phyloP scores from a whole-genome alignment of 2,113 vertebrate genomes.

The Tragelaphus scriptus region DNA sequence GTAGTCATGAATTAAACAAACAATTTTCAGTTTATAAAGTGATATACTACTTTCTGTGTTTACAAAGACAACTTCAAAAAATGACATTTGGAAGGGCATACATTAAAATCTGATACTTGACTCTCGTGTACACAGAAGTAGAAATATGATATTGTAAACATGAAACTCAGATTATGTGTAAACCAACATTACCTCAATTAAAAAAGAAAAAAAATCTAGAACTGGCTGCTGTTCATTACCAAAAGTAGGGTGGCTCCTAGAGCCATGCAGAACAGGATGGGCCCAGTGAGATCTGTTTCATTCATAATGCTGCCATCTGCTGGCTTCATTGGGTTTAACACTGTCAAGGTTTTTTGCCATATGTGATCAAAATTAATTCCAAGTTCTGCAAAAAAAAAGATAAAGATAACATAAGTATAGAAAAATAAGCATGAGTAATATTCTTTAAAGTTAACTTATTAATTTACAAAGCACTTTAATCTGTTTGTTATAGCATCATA shows the following conservation, averaged over 20 bases:
- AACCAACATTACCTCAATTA: not conserved
- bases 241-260: conserved; percentile 87
- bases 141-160: not conserved
- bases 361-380: conserved; percentile 94
- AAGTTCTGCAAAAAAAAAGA: conserved; percentile 82
- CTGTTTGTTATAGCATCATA: not conserved
- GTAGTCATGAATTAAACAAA: not conserved
- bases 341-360: conserved; percentile 92
- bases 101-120: not conserved
- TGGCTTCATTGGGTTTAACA: conserved; percentile 89
- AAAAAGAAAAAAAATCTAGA: not conserved
- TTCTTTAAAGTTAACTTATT: not conserved
- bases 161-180: not conserved
- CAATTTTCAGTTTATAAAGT: not conserved
- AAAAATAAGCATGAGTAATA: not conserved
- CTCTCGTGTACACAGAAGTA: not conserved
- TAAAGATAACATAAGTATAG: not conserved
- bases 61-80: not conserved
- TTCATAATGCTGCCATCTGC: conserved; percentile 94
- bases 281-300: conserved; percentile 89
- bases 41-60: not conserved
- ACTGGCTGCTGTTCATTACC: conserved; percentile 72
- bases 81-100: not conserved
- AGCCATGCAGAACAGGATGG: conserved; percentile 86
- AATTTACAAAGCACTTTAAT: not conserved